A percentile compares a stretch with the other conserved stretches of the same genome.
Conservation (phyloP, 1,140 invertebrate genomes). For the Octopus bimaculoides region DNA sequence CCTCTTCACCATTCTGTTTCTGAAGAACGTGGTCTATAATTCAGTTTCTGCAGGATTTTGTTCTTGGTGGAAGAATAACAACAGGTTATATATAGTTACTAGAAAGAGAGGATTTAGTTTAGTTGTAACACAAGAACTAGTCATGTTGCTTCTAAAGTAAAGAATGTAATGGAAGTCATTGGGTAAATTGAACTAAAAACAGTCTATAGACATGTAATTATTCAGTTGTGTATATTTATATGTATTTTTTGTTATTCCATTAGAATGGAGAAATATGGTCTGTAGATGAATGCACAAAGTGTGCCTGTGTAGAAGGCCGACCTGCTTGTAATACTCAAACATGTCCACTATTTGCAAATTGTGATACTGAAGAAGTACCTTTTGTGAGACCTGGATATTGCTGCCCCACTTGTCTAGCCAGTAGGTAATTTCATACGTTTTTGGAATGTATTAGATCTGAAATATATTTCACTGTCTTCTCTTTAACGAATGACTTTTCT, state of each 20-base stretch:
- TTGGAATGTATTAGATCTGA: no score
- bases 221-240: neutral
- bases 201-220: no score
- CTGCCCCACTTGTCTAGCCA: constrained; percentile 81
- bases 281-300: constrained; percentile 81
- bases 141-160: no score
- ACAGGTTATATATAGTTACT: no score
- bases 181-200: no score
- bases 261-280: constrained; percentile 84
- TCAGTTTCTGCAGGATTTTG: no score
- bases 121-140: no score
- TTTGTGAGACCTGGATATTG: constrained; percentile 69
- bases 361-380: constrained; percentile 34
- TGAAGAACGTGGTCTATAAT: no score
- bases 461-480: neutral
- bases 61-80: no score
- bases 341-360: constrained; percentile 60
- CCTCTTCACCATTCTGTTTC: no score
- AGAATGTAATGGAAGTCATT: no score
- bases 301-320: constrained; percentile 75
- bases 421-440: constrained; percentile 54
- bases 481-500: neutral
- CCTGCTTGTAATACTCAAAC: constrained; percentile 76
- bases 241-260: constrained; percentile 4
- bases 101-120: no score